Evolutionary conservation across 2,113 vertebrate species (phyloP).

Genomic region (Paracanthobrama guichenoti): DNA sequence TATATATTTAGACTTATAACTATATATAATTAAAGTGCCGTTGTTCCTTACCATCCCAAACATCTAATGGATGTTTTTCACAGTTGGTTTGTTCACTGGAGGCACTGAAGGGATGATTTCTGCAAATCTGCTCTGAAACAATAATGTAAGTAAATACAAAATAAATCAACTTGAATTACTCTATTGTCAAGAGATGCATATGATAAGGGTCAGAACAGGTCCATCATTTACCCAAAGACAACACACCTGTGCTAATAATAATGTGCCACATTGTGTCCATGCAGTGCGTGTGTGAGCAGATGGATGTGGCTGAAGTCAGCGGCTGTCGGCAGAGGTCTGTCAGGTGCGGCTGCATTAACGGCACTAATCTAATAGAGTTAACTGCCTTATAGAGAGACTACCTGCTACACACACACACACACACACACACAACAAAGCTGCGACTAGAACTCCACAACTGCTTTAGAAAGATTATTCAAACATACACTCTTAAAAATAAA

Average conservation of each 20-base stretch:
- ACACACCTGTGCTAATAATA: neutral
- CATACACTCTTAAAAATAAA: too few relatives aligned
- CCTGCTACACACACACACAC: neutral
- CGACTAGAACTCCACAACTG: neutral
- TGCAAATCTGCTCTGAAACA: neutral
- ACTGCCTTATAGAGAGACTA: neutral
- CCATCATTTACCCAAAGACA: neutral
- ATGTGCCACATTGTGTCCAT: neutral
- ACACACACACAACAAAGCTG: too few relatives aligned
- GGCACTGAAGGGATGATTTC: neutral
- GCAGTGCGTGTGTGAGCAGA: neutral
- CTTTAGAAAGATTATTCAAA: neutral
- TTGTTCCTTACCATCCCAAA: too few relatives aligned
- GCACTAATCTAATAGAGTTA: constrained; percentile 31
- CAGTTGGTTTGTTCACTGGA: neutral
- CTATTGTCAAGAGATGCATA: too few relatives aligned
- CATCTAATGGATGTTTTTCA: too few relatives aligned
- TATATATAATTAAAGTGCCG: too few relatives aligned
- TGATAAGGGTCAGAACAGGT: too few relatives aligned
- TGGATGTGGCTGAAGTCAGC: neutral
- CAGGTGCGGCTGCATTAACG: constrained; percentile 21
- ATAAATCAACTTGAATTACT: neutral
- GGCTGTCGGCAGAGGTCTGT: neutral
- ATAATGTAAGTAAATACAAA: neutral
- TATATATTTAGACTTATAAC: neutral